Evolutionary conservation across 2,888 invertebrate species (phyloP), one percentile per base, ranked within the genome.

Genomic region (Sinhomidia bicolor): DNA sequence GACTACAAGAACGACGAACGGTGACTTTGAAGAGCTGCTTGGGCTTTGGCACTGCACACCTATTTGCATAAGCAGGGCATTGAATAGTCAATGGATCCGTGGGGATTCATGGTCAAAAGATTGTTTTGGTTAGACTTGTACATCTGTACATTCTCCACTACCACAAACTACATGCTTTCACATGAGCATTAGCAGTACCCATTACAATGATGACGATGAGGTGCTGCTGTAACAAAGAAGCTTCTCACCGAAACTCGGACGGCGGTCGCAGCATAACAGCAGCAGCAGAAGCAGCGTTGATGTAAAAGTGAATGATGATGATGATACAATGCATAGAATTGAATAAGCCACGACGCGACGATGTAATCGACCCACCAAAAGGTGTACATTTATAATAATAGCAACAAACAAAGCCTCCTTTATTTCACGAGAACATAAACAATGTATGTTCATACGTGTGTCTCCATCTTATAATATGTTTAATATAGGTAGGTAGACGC

Each of bases 1-100:
- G 47, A 85, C 26, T 78, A 78, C 29, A 36, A 51, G 6, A 44
- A 47, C 17, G n/a, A 62, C 17, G 32, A 62, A 62, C 44, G 36
- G 62, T 51, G 44, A 82, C 81, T 71, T 80, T 80, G 71, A 86
- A 26, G 60, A 60, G 57, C 32, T 80, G 54, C 68, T 68, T 41
- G 57, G 23, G 14, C 17, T 71, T 44, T 71, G 23, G 12, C 17
- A 79, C 54, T 76, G 36, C 12, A 65, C 79, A 79, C 10, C 71
- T 44, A 80, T 86, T 86, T 86, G 86, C 85, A 86, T 86, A 86
- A 51, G 65, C 76, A 62, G 76, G 51, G 47, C 76, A 68, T 32
- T 82, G 82, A 65, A 83, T 83, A 83, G 54, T 71, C 51, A 83
- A 83, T 83, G 57, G 83, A 83, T 57, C 71, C 36, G 57, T 44